A percentile compares a stretch with the other conserved stretches of the same genome.
phyloP scores from a whole-genome alignment of 1,140 invertebrate species.

The Elysia chlorotica region DNA sequence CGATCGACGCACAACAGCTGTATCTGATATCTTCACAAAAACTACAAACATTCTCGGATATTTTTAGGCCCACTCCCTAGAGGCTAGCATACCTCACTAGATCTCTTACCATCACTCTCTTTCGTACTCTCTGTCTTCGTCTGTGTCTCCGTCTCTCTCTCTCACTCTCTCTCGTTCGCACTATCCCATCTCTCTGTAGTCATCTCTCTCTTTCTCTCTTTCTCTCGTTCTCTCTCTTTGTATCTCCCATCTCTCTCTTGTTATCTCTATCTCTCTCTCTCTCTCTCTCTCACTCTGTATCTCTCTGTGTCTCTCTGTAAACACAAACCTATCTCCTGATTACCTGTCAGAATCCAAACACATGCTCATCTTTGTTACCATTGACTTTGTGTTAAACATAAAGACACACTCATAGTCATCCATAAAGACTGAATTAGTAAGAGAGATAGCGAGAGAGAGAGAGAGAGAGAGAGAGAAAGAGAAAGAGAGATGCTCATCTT shows the following conservation, averaged over 20 bases:
- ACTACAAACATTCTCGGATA: too few species aligned
- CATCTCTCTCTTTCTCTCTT: neutral
- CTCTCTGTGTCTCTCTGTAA: too few species aligned
- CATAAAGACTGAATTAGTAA: neutral
- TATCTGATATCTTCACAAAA: neutral
- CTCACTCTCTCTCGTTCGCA: neutral
- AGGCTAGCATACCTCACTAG: neutral
- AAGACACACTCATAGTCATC: neutral
- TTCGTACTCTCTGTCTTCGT: neutral
- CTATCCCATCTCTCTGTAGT: neutral
- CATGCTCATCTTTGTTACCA: too few species aligned
- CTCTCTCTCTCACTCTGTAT: neutral
- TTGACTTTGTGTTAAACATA: neutral
- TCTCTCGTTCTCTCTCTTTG: neutral
- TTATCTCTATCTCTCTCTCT: neutral
- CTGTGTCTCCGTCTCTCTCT: neutral
- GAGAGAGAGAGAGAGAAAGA: constrained; percentile 9
- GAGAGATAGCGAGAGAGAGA: constrained; percentile 6
- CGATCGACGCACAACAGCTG: neutral
- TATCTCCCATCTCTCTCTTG: neutral
- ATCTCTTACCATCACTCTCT: neutral
- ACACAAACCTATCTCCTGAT: too few species aligned
- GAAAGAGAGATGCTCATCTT: too few species aligned
- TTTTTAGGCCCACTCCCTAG: neutral
- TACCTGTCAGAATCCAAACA: too few species aligned